Base-by-base conservation (phyloP, 2,888 invertebrate genomes). In the Yponomeuta plumbellus region DNA sequence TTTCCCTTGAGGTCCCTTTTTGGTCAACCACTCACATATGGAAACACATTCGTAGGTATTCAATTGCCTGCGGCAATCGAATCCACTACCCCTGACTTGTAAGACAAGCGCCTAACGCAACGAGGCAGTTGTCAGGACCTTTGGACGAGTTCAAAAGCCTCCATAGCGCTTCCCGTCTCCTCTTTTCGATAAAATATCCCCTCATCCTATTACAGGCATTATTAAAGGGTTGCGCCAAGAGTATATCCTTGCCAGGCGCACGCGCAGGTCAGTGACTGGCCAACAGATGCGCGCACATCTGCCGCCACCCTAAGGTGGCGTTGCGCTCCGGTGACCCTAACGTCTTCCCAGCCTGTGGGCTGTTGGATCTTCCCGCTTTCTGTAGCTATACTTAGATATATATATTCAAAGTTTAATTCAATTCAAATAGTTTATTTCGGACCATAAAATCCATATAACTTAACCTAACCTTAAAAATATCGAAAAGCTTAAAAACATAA, bases 261-360 rank as follows among this genome's bases (percentile, higher is more conserved):
- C 44, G 44, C 44, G 58, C 21, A 58, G 67, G 68, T 66, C 67
- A 66, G 65, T 59, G 68, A 52, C 67, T 52, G 44, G 44, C 57
- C 67, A 66, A 68, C 69, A 69, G 67, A 68, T 69, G 69, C 61
- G 65, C 66, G 65, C 62, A 61, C 68, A 67, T 69, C 67, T 68
- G 69, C 69, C 66, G 58, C 21, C 58, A 58, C 58, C 58, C 67
- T 11, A n/a, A 34, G 17, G 23, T 61, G 26, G 67, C 72, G 78
- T 72, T 71, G 66, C 80, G 82, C 78, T 77, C 68, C 71, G 75
- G 65, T 74, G 77, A 66, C 69, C 75, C 74, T 77, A 80, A 83
- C 80, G 79, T 79, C 83, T 78, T 78, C 52, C 56, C 63, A 59
- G 67, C 67, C 65, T 67, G 71, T 69, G 73, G 59, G 20, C 22